Percentiles rank a stretch among this genome's conserved stretches.
Evolutionary conservation across 2,113 vertebrate species (phyloP).

Genomic region (Sardina pilchardus): DNA sequence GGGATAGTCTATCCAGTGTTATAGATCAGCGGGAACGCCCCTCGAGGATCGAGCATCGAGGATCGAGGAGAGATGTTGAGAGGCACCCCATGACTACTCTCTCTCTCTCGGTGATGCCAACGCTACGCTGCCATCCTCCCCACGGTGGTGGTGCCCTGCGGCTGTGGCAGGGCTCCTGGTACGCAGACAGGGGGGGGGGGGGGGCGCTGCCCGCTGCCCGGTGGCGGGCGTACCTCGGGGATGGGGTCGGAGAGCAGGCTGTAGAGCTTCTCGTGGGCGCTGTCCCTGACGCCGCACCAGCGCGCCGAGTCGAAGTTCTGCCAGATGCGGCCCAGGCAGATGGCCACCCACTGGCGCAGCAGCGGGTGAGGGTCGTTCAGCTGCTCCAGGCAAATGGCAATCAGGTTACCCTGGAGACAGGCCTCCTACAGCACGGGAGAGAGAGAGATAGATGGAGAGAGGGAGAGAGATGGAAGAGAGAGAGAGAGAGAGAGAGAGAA

Average conservation of each 20-base stretch:
- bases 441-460: neutral
- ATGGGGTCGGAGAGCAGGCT: constrained; percentile 93
- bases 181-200: neutral
- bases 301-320: constrained; percentile 97
- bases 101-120: neutral
- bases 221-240: constrained; percentile 79
- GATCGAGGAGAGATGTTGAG: no score
- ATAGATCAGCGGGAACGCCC: no score
- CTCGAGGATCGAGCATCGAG: no score
- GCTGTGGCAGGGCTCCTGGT: no score
- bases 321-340: constrained; percentile 96
- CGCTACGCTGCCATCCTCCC: neutral
- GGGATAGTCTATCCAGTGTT: no score
- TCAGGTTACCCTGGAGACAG: constrained; percentile 95
- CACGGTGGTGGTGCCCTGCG: no score
- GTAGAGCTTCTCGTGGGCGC: constrained; percentile 97
- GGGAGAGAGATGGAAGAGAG: neutral
- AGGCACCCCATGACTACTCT: no score
- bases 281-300: constrained; percentile 97
- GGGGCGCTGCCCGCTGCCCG: neutral
- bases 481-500: neutral
- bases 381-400: constrained; percentile 97
- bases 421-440: constrained; percentile 78
- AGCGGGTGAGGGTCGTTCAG: constrained; percentile 91
- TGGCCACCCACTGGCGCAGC: constrained; percentile 97